Conservation (phyloP, 92 coral and sea anemone species). For the Heteractis magnifica region DNA sequence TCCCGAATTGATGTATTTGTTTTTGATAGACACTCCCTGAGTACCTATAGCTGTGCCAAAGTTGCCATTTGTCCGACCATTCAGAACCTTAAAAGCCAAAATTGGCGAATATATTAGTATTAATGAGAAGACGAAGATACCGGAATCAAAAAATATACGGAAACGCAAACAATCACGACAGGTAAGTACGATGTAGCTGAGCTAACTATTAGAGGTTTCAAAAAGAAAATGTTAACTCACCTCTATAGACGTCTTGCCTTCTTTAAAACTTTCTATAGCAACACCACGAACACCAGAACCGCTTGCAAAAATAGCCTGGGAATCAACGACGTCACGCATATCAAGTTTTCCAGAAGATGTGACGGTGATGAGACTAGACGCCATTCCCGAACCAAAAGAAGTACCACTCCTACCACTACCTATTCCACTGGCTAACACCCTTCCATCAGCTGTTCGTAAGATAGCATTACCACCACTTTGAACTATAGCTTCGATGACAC, state of each 20-base stretch:
- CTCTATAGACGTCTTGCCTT: conserved; percentile 12
- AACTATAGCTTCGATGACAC: conserved; percentile 78
- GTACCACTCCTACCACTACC: conserved; percentile 46
- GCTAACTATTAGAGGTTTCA: too few relatives aligned
- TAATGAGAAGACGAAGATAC: too few relatives aligned
- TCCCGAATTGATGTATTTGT: conserved; percentile 15
- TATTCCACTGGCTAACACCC: conserved; percentile 34
- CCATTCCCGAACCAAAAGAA: conserved; percentile 33
- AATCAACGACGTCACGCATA: conserved; percentile 1
- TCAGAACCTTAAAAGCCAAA: conserved; percentile 9
- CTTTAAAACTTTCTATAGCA: background rate
- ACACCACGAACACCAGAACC: conserved; percentile 25
- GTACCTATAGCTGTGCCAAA: conserved; percentile 37
- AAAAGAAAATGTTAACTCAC: background rate
- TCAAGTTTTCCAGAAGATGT: background rate
- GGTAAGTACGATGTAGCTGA: background rate
- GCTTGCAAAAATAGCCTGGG: conserved; percentile 15
- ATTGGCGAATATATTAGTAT: background rate
- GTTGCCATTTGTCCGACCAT: conserved; percentile 9
- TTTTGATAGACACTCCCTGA: conserved; percentile 23
- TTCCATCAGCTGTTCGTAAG: conserved; percentile 62
- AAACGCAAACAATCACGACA: background rate
- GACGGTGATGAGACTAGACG: conserved; percentile 26
- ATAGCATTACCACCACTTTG: conserved; percentile 80
- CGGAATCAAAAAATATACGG: background rate